Conservation (phyloP, 2,888 invertebrate species). For the Cheilosia urbana region DNA sequence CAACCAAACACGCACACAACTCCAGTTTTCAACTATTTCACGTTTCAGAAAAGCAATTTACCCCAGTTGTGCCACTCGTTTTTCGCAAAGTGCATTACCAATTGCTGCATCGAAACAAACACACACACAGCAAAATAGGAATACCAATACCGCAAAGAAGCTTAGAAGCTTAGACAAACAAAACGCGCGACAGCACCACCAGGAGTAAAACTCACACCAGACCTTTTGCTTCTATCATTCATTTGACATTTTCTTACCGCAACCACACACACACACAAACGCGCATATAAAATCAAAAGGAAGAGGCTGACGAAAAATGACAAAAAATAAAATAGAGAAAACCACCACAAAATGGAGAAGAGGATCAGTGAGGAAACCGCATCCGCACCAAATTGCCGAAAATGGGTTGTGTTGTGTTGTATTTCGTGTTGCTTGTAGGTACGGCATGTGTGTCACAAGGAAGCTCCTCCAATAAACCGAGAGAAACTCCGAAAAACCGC, state of each 20-base stretch:
- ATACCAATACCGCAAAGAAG: constrained; percentile 11
- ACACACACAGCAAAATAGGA: not conserved
- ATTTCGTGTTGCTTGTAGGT: constrained; percentile 12
- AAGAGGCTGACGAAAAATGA: not conserved
- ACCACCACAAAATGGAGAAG: not conserved
- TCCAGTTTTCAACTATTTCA: constrained; percentile 2
- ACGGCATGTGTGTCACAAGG: constrained; percentile 4
- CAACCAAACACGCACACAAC: too few relatives aligned
- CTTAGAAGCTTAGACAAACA: constrained; percentile 26
- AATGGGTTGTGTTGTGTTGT: constrained; percentile 29
- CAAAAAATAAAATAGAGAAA: not conserved
- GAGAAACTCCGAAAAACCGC: constrained; percentile 57
- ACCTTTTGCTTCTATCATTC: constrained; percentile 1
- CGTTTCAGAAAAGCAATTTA: constrained; percentile 33
- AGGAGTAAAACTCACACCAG: not conserved
- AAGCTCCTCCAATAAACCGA: constrained; percentile 1
- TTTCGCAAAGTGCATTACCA: constrained; percentile 17
- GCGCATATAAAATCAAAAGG: constrained; percentile 4
- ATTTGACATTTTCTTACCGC: constrained; percentile 35
- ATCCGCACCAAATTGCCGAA: constrained; percentile 50
- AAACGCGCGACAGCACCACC: constrained; percentile 10
- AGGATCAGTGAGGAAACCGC: constrained; percentile 32
- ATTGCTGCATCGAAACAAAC: constrained; percentile 25
- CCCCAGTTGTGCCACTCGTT: constrained; percentile 47
- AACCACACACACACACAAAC: constrained; percentile 32